These are phyloP conservation scores for Heliconius hermathena DNA, from an alignment of 1,140 invertebrate genomes.

Conservation along the genomic window DNA sequence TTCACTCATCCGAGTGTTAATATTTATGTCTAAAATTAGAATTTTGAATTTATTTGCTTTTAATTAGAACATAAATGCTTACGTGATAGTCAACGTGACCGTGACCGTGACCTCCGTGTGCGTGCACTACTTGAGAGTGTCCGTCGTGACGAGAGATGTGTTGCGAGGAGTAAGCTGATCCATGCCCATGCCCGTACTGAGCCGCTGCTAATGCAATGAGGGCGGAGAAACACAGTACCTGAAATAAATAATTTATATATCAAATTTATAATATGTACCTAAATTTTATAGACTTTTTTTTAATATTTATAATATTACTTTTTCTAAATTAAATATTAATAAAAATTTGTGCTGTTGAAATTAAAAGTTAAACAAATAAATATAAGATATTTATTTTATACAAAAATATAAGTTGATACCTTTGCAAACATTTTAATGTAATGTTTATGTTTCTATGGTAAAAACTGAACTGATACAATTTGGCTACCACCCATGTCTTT, in stretches of 20 bases:
- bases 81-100: constrained; percentile 53
- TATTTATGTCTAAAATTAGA: too few relatives aligned
- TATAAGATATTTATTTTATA: too few relatives aligned
- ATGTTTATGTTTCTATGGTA: constrained; percentile 15
- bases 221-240: constrained; percentile 1
- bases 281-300: too few relatives aligned
- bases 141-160: constrained; percentile 54
- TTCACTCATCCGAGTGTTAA: too few relatives aligned
- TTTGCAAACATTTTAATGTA: neutral
- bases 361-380: too few relatives aligned
- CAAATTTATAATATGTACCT: too few relatives aligned
- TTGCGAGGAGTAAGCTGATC: constrained; percentile 47
- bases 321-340: too few relatives aligned
- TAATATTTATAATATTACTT: too few relatives aligned
- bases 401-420: neutral
- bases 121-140: constrained; percentile 32
- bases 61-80: constrained; percentile 7
- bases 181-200: constrained; percentile 36
- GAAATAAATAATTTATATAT: neutral
- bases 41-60: too few relatives aligned
- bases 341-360: too few relatives aligned
- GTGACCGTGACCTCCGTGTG: constrained; percentile 32
- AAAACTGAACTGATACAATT: constrained; percentile 33
- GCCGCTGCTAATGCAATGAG: constrained; percentile 4
- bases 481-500: constrained; percentile 28